phyloP scores from a whole-genome alignment of 2,888 invertebrate species.

The Parascotia fuliginaria region DNA sequence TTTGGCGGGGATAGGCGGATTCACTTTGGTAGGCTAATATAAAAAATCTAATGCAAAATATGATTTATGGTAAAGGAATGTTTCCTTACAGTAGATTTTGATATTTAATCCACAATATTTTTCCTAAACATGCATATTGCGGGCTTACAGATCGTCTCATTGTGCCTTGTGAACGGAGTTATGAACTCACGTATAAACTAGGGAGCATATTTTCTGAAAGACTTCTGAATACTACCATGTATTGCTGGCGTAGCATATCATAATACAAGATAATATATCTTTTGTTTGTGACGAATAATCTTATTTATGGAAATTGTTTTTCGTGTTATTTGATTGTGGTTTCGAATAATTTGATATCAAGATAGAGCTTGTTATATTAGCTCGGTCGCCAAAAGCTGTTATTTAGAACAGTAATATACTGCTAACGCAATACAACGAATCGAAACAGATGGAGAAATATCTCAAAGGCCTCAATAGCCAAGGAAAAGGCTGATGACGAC shows the following conservation, averaged over 20 bases:
- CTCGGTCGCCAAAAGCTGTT: not conserved
- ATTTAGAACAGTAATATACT: not conserved
- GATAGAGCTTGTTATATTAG: not conserved
- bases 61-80: too few relatives aligned
- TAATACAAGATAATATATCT: constrained; percentile 14
- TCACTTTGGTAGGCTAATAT: too few relatives aligned
- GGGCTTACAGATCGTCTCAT: constrained; percentile 36
- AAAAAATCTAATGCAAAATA: too few relatives aligned
- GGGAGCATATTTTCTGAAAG: constrained; percentile 22
- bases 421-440: too few relatives aligned
- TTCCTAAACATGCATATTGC: constrained; percentile 20
- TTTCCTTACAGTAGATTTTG: too few relatives aligned
- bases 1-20: too few relatives aligned
- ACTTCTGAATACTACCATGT: constrained; percentile 17
- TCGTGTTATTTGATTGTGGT: not conserved
- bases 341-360: constrained; percentile 1
- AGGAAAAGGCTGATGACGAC: too few relatives aligned
- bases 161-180: constrained; percentile 22
- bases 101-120: too few relatives aligned
- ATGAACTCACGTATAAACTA: constrained; percentile 33
- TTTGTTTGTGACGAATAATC: constrained; percentile 1
- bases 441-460: too few relatives aligned
- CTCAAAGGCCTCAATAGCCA: too few relatives aligned
- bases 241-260: constrained; percentile 20
- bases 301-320: constrained; percentile 3